Base-by-base conservation (phyloP, 2,888 invertebrate species). In the Habroteleia sp. region DNA sequence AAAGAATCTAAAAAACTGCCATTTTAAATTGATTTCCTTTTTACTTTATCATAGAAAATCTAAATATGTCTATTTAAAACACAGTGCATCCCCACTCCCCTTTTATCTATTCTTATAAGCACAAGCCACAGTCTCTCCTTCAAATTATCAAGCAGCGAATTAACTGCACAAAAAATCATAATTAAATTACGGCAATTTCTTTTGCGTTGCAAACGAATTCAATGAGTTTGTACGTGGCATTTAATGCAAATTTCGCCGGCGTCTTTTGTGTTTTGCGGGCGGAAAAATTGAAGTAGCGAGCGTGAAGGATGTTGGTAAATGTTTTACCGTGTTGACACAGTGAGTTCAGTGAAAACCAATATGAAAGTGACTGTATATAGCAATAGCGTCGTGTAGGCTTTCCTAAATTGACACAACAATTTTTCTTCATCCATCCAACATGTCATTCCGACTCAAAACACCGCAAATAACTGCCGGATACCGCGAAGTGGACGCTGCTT, bases 391-490 rank as follows among this genome's bases (percentile, higher is more conserved):
- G 37, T 50, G 31, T 52, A 44, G 25, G 35, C 58, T 68, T 50
- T 58, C 25, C 58, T 68, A 39, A 41, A 68, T 50, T 58, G 58
- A 58, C 58, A 68, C 17, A 58, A 58, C 42, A 50, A 66, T 58
- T 68, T 58, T 50, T 58, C 31, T 41, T 23, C 27, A 27, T 33
- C 58, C 20, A 14, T 13, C 20, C 29, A 42, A 68, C 68, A 56
- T 46, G 29, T 7, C 16, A 41, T 16, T 41, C 27, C 44, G 4
- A 20, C 11, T 35, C 20, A 20, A 37, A 41, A n/a, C 31, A 29
- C 1, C 8, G 29, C 25, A 65, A 54, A 65, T 54, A 65, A 54
- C 44, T 10, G n/a, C 6, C 25, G 23, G 33, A n/a, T 63, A 41
- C n/a, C n/a, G 52, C 65, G 39, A 65, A 23, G 10, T 25, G 8